Conservation (phyloP, 2,888 invertebrate genomes). For the Scaptomyza parva region DNA sequence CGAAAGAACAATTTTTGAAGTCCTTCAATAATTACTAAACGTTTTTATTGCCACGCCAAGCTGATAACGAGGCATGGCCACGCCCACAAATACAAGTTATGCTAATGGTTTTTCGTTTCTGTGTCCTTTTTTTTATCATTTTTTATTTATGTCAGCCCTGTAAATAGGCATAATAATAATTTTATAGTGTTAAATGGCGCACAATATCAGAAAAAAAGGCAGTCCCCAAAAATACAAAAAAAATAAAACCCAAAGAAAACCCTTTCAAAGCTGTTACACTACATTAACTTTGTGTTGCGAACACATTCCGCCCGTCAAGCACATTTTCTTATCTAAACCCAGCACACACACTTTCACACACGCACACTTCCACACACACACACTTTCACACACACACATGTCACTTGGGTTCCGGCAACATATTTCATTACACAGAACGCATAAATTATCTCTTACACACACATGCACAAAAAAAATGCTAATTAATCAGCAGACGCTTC, state of each 20-base stretch:
- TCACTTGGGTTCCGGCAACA: constrained; percentile 44
- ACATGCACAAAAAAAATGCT: constrained; percentile 52
- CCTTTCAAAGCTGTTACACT: constrained; percentile 68
- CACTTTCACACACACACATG: constrained; percentile 9
- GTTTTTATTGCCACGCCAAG: constrained; percentile 70
- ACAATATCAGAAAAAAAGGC: constrained; percentile 44
- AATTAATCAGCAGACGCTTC: constrained; percentile 53
- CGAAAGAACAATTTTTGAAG: constrained; percentile 40
- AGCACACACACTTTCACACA: constrained; percentile 29
- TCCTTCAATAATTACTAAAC: constrained; percentile 69
- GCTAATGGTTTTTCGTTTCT: constrained; percentile 57
- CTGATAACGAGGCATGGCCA: constrained; percentile 53
- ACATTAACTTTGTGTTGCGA: constrained; percentile 71
- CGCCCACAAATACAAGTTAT: constrained; percentile 50
- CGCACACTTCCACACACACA: not conserved
- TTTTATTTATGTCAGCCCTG: constrained; percentile 48
- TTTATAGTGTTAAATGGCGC: constrained; percentile 78
- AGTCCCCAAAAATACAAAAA: constrained; percentile 6
- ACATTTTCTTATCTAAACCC: constrained; percentile 73
- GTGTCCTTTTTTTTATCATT: constrained; percentile 26
- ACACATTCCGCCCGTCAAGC: constrained; percentile 62
- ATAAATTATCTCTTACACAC: constrained; percentile 64
- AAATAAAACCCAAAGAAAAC: constrained; percentile 40
- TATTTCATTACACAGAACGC: constrained; percentile 58
- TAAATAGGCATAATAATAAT: constrained; percentile 72